A percentile compares a stretch with the other conserved stretches of the same genome.
Conservation (phyloP, 2,113 vertebrate genomes). For the Neogale vison region DNA sequence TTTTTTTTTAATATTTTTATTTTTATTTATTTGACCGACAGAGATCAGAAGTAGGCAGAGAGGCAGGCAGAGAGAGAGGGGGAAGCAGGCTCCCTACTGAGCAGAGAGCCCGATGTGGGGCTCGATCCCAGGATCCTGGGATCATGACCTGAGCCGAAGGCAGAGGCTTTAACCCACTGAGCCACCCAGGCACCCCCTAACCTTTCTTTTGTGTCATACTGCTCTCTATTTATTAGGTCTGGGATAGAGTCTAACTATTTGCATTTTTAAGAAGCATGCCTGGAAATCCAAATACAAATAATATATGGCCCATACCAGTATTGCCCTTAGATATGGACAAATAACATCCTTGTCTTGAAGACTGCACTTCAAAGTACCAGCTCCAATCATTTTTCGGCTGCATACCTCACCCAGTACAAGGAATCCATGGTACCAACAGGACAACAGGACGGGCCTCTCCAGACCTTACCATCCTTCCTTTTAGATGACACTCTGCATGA, state of each 20-base stretch:
- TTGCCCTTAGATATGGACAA: not conserved
- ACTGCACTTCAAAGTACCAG: not conserved
- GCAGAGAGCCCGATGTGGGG: too few relatives aligned
- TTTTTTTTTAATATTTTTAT: too few relatives aligned
- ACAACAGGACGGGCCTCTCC: not conserved
- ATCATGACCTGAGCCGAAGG: too few relatives aligned
- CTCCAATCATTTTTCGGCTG: not conserved
- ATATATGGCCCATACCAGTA: not conserved
- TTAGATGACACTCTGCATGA: not conserved
- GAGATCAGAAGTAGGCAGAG: too few relatives aligned
- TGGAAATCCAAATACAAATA: not conserved
- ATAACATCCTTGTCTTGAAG: not conserved
- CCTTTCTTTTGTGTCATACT: not conserved
- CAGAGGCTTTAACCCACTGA: too few relatives aligned
- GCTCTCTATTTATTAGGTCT: not conserved
- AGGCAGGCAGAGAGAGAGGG: too few relatives aligned
- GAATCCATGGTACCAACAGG: not conserved
- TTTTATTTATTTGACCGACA: too few relatives aligned
- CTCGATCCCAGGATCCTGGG: too few relatives aligned
- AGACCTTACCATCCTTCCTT: not conserved
- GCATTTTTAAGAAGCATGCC: not conserved
- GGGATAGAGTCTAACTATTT: not conserved
- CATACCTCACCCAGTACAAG: not conserved
- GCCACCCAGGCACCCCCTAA: too few relatives aligned
- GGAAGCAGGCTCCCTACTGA: too few relatives aligned